These are phyloP conservation scores for Sepiola atlantica DNA, from an alignment of 2,888 invertebrate genomes.

Conservation along the genomic window DNA sequence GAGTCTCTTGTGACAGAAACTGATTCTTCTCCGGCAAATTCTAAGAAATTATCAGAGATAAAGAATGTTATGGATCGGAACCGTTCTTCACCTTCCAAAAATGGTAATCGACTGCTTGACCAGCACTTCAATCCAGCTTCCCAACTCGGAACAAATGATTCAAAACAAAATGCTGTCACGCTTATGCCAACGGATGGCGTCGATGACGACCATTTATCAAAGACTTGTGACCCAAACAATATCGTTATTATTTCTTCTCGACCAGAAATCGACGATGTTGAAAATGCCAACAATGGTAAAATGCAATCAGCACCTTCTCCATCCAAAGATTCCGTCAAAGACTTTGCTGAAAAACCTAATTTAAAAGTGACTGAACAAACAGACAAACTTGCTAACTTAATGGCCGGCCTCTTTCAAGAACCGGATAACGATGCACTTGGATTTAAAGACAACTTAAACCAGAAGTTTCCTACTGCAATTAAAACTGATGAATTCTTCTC, in stretches of 20 bases:
- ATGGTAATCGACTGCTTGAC: background rate
- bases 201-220: background rate
- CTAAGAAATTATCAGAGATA: background rate
- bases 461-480: background rate
- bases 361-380: background rate
- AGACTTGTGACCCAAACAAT: background rate
- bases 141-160: background rate
- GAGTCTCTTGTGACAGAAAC: background rate
- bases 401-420: background rate
- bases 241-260: background rate
- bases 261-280: background rate
- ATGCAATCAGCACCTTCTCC: background rate
- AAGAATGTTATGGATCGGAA: background rate
- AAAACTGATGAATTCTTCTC: constrained; percentile 32
- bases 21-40: background rate
- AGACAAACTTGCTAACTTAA: background rate
- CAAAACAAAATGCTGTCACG: background rate
- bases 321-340: background rate
- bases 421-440: background rate
- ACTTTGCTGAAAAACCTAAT: background rate
- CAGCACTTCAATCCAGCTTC: background rate
- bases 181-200: background rate
- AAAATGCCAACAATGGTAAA: background rate
- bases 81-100: background rate
- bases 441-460: background rate